Conservation (phyloP, 2,888 invertebrate species). For the Mesorhabditis spiculigera region DNA sequence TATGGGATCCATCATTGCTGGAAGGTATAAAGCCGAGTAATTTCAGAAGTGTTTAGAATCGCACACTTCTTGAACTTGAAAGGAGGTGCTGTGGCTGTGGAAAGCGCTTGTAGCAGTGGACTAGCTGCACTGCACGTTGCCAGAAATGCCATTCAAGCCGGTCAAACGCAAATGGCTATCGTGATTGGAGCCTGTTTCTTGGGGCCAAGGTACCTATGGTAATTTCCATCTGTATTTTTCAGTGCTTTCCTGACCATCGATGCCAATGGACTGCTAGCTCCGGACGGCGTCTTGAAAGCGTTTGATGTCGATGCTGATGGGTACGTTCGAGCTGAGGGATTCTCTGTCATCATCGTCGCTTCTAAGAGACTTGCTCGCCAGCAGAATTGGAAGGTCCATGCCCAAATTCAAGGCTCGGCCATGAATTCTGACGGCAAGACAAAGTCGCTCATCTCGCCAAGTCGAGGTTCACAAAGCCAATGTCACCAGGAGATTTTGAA, state of each 20-base stretch:
- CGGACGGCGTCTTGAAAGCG: slow-evolving; percentile 45
- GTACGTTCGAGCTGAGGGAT: slow-evolving; percentile 57
- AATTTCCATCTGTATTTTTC: neutral
- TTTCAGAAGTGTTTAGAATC: slow-evolving; percentile 65
- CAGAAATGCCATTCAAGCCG: slow-evolving; percentile 71
- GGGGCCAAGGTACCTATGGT: slow-evolving; percentile 21
- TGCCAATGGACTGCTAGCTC: slow-evolving; percentile 52
- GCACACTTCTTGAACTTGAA: slow-evolving; percentile 90
- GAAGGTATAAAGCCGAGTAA: slow-evolving; percentile 19
- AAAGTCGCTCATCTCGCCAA: slow-evolving; percentile 46
- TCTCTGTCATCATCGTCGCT: slow-evolving; percentile 47
- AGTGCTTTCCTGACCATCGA: slow-evolving; percentile 45
- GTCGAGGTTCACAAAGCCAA: slow-evolving; percentile 26
- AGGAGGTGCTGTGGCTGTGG: slow-evolving; percentile 87
- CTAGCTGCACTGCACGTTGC: slow-evolving; percentile 65
- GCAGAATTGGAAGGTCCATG: slow-evolving; percentile 21
- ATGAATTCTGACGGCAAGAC: slow-evolving; percentile 52
- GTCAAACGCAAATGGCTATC: slow-evolving; percentile 71
- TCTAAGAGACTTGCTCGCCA: slow-evolving; percentile 23
- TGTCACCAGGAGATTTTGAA: slow-evolving; percentile 20
- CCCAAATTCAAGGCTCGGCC: slow-evolving; percentile 32
- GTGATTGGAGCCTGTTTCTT: slow-evolving; percentile 54
- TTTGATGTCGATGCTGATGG: slow-evolving; percentile 58
- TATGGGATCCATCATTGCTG: slow-evolving; percentile 31
- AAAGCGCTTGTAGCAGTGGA: slow-evolving; percentile 94